Percentiles rank a stretch among this genome's conserved stretches.
Evolutionary conservation across 2,888 invertebrate genomes (phyloP).

Genomic region (Nymphalis polychloros): DNA sequence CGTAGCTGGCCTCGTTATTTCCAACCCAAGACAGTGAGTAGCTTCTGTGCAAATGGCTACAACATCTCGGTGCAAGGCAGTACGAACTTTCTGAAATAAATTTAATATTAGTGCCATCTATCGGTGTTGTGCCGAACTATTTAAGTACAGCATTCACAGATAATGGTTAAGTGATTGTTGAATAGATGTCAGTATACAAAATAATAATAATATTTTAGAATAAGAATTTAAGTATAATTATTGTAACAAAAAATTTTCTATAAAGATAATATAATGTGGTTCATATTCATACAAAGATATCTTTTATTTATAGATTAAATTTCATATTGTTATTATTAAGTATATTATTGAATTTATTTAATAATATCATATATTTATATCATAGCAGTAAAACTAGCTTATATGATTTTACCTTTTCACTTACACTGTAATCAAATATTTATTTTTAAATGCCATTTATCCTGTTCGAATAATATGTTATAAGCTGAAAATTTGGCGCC

Average conservation of each 20-base stretch:
- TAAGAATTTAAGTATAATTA: no score
- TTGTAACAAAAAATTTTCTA: no score
- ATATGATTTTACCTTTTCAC: no score
- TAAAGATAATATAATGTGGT: no score
- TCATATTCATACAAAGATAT: no score
- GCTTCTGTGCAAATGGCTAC: conserved; percentile 80
- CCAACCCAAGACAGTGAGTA: conserved; percentile 71
- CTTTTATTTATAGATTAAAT: no score
- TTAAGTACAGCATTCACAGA: neutral
- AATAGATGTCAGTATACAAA: conserved; percentile 26
- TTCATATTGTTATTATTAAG: no score
- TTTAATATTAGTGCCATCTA: conserved; percentile 46
- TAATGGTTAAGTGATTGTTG: neutral
- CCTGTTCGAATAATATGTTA: neutral
- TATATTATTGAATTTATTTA: no score
- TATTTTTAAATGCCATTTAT: neutral
- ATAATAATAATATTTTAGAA: no score
- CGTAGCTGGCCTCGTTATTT: conserved; percentile 78
- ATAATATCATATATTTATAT: no score
- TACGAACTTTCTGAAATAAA: conserved; percentile 79
- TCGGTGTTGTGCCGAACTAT: neutral
- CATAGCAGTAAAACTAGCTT: no score
- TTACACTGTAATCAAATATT: no score
- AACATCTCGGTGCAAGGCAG: conserved; percentile 79
- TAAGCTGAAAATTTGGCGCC: conserved; percentile 17